These are phyloP conservation scores for Mus minutoides DNA, from an alignment of 2,797 vertebrate genomes.

Conservation along the genomic window DNA sequence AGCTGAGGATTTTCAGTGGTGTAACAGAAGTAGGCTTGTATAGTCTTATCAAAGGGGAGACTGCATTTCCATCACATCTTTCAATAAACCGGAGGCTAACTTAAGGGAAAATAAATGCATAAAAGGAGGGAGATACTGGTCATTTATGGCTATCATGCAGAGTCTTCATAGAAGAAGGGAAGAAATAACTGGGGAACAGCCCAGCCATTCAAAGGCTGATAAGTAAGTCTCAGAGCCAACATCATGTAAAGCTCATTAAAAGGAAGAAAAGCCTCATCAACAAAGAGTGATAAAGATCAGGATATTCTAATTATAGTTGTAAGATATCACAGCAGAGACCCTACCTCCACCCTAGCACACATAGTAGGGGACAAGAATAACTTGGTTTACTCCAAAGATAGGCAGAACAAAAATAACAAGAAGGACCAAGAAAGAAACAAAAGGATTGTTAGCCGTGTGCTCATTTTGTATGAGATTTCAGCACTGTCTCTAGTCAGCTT, in stretches of 20 bases:
- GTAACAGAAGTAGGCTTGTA: neutral
- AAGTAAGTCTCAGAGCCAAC: constrained; percentile 48
- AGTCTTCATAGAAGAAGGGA: constrained; percentile 34
- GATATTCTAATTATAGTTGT: constrained; percentile 68
- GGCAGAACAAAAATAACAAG: neutral
- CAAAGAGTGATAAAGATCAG: constrained; percentile 65
- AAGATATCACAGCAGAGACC: constrained; percentile 41
- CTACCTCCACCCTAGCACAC: neutral
- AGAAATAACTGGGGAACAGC: neutral
- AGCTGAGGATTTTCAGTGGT: neutral
- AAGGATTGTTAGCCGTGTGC: constrained; percentile 7
- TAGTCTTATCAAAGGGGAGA: neutral
- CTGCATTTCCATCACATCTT: constrained; percentile 9
- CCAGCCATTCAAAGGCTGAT: constrained; percentile 42
- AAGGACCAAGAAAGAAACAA: neutral
- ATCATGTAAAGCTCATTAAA: constrained; percentile 64
- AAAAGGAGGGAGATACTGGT: neutral
- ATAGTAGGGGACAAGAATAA: neutral
- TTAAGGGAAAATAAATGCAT: neutral
- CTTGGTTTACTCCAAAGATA: neutral
- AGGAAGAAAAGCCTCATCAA: constrained; percentile 59
- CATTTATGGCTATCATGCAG: constrained; percentile 49
- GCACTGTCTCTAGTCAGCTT: neutral
- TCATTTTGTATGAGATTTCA: neutral
- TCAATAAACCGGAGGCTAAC: neutral